Conservation (phyloP, 2,797 vertebrate genomes). For the Coccyzus lansbergi region DNA sequence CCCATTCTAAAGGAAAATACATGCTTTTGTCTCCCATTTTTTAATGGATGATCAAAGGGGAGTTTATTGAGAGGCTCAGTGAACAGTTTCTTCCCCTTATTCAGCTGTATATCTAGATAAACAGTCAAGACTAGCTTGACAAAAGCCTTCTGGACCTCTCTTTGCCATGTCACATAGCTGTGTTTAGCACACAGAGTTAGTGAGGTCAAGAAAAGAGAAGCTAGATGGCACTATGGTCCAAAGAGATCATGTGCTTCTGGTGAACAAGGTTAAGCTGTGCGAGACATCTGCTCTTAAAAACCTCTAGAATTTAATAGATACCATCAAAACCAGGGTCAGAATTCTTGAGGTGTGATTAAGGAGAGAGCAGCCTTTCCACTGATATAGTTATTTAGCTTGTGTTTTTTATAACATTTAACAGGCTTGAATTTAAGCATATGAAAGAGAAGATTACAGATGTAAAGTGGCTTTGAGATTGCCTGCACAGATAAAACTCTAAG, state of each 20-base stretch:
- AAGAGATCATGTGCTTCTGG: not conserved
- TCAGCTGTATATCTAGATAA: not conserved
- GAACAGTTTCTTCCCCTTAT: not conserved
- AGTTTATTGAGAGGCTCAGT: not conserved
- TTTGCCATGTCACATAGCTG: not conserved
- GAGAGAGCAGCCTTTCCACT: not conserved
- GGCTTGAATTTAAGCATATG: not conserved
- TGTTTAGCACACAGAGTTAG: not conserved
- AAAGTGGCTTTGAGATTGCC: not conserved
- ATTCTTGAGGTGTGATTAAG: not conserved
- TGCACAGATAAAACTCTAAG: not conserved
- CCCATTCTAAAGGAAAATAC: not conserved
- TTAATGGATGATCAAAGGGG: not conserved
- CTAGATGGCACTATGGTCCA: slow-evolving; percentile 73
- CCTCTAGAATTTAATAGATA: not conserved
- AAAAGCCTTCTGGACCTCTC: not conserved
- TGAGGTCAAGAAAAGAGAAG: slow-evolving; percentile 43
- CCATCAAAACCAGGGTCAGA: not conserved
- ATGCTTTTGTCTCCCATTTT: not conserved
- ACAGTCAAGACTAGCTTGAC: not conserved
- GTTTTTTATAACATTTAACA: not conserved
- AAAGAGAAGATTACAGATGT: not conserved
- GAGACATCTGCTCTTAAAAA: not conserved
- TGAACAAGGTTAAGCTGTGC: not conserved
- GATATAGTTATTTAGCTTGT: not conserved